Conservation (phyloP, 2,113 vertebrate genomes). For the Tiliqua scincoides region DNA sequence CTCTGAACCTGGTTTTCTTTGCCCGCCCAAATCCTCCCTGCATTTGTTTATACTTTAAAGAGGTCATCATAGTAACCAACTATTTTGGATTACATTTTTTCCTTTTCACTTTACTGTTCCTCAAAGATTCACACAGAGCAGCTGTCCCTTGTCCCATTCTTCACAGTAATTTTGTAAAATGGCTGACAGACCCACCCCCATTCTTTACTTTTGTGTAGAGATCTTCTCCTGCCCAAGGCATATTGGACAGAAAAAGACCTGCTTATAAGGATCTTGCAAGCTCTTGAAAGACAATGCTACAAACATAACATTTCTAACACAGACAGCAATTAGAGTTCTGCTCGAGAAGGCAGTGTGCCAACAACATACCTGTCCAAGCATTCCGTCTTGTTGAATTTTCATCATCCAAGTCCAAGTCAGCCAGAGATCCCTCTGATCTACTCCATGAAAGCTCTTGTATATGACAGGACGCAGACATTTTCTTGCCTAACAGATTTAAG, state of each 20-base stretch:
- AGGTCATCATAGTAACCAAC: not conserved
- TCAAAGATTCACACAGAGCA: not conserved
- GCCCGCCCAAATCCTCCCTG: not conserved
- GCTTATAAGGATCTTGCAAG: not conserved
- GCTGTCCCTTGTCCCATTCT: not conserved
- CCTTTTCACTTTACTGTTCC: not conserved
- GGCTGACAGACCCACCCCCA: not conserved
- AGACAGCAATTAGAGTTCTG: not conserved
- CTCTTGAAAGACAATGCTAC: not conserved
- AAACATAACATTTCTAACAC: not conserved
- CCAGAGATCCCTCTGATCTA: constrained; percentile 88
- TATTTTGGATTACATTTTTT: not conserved
- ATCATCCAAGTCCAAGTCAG: constrained; percentile 85
- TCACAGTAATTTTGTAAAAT: not conserved
- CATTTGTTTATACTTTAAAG: not conserved
- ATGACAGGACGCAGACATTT: constrained; percentile 80
- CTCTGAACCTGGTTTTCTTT: not conserved
- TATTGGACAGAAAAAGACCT: not conserved
- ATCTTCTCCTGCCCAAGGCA: not conserved
- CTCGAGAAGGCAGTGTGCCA: not conserved
- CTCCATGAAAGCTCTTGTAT: constrained; percentile 80
- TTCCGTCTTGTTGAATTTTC: constrained; percentile 62
- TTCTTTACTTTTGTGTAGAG: not conserved
- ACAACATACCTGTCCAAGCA: constrained; percentile 73
- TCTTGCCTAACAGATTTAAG: constrained; percentile 70